These are phyloP conservation scores for Fulica atra DNA, from an alignment of 2,113 vertebrate genomes.

Conservation along the genomic window DNA sequence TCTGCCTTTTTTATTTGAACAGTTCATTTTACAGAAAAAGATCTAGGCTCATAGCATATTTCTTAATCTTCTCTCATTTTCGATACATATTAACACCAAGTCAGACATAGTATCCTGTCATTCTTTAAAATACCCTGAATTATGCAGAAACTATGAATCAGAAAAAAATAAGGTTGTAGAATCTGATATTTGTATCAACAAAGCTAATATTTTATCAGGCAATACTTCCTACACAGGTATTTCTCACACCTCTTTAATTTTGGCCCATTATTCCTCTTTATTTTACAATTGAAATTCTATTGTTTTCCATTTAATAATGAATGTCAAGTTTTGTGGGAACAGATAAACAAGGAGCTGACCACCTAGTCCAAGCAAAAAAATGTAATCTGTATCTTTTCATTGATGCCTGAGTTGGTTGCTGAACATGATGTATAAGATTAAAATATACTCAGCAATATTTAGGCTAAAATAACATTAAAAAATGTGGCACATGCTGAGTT, in stretches of 20 bases:
- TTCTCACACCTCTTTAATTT: neutral
- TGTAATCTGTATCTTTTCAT: neutral
- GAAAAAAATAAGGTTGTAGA: neutral
- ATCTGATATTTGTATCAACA: neutral
- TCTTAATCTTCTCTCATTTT: constrained; percentile 7
- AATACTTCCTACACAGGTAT: neutral
- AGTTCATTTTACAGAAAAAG: constrained; percentile 9
- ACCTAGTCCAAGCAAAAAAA: neutral
- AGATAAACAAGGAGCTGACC: neutral
- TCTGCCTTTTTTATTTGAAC: constrained; percentile 2
- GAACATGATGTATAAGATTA: rapidly evolving
- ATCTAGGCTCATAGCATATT: neutral
- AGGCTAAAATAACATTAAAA: neutral
- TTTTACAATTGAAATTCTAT: neutral
- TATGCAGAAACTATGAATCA: neutral
- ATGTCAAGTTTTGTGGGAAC: neutral
- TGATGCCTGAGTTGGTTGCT: neutral
- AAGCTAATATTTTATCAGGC: neutral
- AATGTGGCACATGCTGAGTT: neutral
- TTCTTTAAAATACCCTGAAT: neutral
- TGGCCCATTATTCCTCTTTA: neutral
- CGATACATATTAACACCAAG: neutral
- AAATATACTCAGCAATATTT: neutral
- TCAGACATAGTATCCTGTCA: neutral
- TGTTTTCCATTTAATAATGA: neutral